Percentiles rank a stretch among this genome's conserved stretches.
phyloP scores from a whole-genome alignment of 2,113 vertebrate species.

The Dunckerocampus dactyliophorus region DNA sequence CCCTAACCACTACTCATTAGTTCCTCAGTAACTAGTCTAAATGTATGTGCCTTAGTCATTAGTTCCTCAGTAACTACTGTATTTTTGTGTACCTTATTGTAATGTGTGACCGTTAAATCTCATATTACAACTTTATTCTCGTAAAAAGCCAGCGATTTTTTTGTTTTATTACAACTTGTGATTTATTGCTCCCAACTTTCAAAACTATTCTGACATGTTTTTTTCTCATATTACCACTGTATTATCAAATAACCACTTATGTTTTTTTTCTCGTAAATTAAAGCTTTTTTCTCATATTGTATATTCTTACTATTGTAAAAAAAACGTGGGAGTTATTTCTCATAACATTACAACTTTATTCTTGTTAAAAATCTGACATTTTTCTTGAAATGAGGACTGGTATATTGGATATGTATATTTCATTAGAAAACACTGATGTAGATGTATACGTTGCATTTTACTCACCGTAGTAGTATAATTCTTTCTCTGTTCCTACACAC shows the following conservation, averaged over 20 bases:
- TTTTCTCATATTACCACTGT: too few relatives aligned
- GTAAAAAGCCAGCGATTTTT: not conserved
- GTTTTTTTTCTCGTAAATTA: too few relatives aligned
- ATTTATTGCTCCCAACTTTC: not conserved
- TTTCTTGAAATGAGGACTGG: not conserved
- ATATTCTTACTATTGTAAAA: too few relatives aligned
- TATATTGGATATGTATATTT: too few relatives aligned
- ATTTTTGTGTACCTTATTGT: too few relatives aligned
- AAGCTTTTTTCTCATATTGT: too few relatives aligned
- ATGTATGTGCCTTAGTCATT: too few relatives aligned
- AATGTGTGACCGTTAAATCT: too few relatives aligned
- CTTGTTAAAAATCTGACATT: not conserved
- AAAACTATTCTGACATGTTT: not conserved
- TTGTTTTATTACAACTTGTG: not conserved
- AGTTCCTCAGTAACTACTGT: too few relatives aligned
- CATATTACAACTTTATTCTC: not conserved
- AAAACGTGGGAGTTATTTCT: not conserved
- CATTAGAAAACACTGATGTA: not conserved
- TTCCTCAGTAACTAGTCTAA: too few relatives aligned
- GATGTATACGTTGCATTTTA: constrained; percentile 2
- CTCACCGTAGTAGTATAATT: constrained; percentile 74
- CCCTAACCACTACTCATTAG: too few relatives aligned
- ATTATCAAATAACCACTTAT: too few relatives aligned
- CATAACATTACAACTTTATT: not conserved
- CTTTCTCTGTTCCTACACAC: constrained; percentile 48